Base-by-base conservation (phyloP, 2,888 invertebrate genomes). In the Xanthia icteritia region DNA sequence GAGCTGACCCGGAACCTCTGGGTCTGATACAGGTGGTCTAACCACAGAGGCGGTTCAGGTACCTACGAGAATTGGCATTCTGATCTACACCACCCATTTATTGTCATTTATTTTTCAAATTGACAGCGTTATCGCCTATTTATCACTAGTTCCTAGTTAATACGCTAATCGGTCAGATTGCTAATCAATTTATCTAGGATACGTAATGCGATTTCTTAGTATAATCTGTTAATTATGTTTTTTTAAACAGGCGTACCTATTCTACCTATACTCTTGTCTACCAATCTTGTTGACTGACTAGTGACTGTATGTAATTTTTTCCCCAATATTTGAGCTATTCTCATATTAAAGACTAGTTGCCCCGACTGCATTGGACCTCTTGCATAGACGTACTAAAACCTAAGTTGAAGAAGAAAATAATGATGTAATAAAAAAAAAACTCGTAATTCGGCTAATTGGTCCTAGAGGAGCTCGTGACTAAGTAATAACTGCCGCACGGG, bases 131-230 rank as follows among this genome's bases (percentile, higher is more conserved):
- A 81, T 82, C 36, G 39, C 4, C 60, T 27, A 27, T 6, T 39
- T 48, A 75, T 80, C 73, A 51, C 8, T 31, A 42, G 48, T 42
- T 61, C 20, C 48, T 70, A 66, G 66, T n/a, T 6, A 70, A 80
- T 80, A 81, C 2, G 15, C 5, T 39, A n/a, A 27, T 61, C 39
- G 17, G 31, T 42, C 4, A 8, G 69, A 75, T 75, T 67, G 63
- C 31, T 81, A 48, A 69, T 69, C 65, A 70, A 66, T 42, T 76
- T 81, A 69, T 70, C 69, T 76, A 69, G 76, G 60, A 81, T 78
- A 54, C 31, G 51, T 68, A 58, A 65, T 36, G 51, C n/a, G 39
- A 77, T 39, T 71, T 70, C 51, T 64, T 65, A 54, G 31, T 69
- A 51, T 65, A 76, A 76, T 71, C 63, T 31, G 15, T 64, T 79